Conservation (phyloP, 2,888 invertebrate genomes). For the Eilema sororculum region DNA sequence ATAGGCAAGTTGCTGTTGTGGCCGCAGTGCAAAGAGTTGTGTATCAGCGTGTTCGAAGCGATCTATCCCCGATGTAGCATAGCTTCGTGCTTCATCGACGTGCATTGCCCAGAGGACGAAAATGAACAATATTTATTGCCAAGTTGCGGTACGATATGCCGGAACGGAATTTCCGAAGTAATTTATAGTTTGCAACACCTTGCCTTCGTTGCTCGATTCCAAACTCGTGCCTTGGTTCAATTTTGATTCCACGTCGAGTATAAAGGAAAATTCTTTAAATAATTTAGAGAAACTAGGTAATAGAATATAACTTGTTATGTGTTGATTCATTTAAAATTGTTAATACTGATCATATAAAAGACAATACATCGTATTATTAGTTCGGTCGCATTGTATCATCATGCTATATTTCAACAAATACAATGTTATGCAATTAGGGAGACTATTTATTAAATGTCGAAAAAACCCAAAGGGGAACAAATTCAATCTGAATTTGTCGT, state of each 20-base stretch:
- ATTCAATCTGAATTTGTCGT: constrained; percentile 58
- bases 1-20: constrained; percentile 40
- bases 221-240: constrained; percentile 44
- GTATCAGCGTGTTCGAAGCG: constrained; percentile 29
- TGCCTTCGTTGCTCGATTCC: constrained; percentile 56
- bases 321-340: constrained; percentile 22
- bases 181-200: constrained; percentile 81
- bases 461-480: constrained; percentile 54
- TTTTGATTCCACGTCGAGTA: constrained; percentile 47
- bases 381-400: not conserved
- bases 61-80: constrained; percentile 58
- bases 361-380: not conserved
- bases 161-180: constrained; percentile 78
- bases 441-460: constrained; percentile 49
- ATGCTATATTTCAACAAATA: not conserved
- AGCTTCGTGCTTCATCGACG: constrained; percentile 68
- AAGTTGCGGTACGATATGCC: constrained; percentile 72
- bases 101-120: constrained; percentile 77
- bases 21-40: constrained; percentile 54
- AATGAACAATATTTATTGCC: constrained; percentile 83
- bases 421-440: not conserved
- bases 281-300: constrained; percentile 23
- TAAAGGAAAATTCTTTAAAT: constrained; percentile 42
- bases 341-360: not conserved
- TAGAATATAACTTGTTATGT: constrained; percentile 15